Evolutionary conservation across 2,888 invertebrate genomes (phyloP).

Genomic region (Agrotis clavis): DNA sequence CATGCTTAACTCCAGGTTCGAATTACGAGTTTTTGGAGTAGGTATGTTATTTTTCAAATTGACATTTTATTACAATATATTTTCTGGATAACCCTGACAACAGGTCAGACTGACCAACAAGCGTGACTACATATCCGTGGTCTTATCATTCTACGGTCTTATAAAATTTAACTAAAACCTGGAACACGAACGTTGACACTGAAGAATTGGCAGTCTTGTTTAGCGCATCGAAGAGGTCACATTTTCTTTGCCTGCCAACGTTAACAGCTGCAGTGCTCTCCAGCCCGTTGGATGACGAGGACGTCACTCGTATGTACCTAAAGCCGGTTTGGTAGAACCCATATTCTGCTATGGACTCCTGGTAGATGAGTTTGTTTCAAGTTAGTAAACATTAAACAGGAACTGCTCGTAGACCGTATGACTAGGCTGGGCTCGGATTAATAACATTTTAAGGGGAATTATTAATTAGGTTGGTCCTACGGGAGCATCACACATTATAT

Average conservation of each 20-base stretch:
- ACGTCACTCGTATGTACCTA: background rate
- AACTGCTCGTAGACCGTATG: conserved; percentile 28
- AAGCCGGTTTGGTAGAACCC: background rate
- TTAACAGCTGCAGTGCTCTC: background rate
- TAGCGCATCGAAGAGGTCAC: background rate
- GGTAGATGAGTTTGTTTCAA: conserved; percentile 22
- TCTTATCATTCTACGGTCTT: no score
- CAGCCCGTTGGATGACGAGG: background rate
- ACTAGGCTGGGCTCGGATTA: conserved; percentile 29
- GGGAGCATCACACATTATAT: conserved; percentile 9
- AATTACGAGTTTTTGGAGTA: background rate
- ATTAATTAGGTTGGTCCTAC: background rate
- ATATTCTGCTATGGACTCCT: background rate
- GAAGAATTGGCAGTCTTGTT: background rate
- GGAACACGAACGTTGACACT: no score
- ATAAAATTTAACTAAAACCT: no score
- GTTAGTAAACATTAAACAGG: conserved; percentile 33
- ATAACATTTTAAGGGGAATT: conserved; percentile 10
- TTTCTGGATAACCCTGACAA: no score
- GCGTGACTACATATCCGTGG: no score
- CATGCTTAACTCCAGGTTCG: background rate
- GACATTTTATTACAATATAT: no score
- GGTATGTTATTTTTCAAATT: background rate
- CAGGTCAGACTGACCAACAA: no score
- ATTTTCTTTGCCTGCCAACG: conserved; percentile 30